Conservation (phyloP, 2,113 vertebrate species). For the Caretta caretta region DNA sequence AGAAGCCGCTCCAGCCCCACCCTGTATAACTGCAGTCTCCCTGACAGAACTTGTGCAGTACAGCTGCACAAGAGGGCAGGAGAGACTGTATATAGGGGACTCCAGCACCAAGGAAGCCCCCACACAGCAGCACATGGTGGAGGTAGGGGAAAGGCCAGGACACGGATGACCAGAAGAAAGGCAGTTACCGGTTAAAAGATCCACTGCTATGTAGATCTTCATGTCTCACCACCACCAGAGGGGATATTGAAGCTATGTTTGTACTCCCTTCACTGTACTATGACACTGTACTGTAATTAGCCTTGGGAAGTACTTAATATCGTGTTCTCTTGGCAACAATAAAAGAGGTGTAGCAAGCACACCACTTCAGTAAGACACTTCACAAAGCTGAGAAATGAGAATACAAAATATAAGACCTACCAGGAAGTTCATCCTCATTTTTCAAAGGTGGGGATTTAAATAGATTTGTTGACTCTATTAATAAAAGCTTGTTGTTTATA, state of each 20-base stretch:
- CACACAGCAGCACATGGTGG: neutral
- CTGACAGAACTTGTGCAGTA: neutral
- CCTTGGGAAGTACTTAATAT: neutral
- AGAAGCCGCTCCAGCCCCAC: neutral
- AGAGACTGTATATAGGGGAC: neutral
- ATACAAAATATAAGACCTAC: constrained; percentile 72
- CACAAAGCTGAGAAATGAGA: neutral
- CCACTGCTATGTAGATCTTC: neutral
- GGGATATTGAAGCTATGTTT: neutral
- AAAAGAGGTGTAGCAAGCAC: neutral
- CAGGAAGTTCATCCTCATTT: constrained; percentile 78
- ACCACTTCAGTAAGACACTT: neutral
- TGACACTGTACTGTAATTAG: neutral
- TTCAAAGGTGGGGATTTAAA: constrained; percentile 83
- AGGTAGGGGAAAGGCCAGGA: neutral
- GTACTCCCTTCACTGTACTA: neutral
- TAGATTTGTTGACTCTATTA: constrained; percentile 87
- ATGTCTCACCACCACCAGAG: neutral
- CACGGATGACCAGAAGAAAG: neutral
- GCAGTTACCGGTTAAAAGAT: neutral
- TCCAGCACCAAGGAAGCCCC: neutral
- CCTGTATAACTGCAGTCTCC: neutral
- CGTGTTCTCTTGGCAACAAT: neutral
- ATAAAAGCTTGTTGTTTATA: constrained; percentile 81
- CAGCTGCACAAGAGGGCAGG: neutral